phyloP scores from a whole-genome alignment of 2,113 vertebrate genomes.

The Verasper variegatus region DNA sequence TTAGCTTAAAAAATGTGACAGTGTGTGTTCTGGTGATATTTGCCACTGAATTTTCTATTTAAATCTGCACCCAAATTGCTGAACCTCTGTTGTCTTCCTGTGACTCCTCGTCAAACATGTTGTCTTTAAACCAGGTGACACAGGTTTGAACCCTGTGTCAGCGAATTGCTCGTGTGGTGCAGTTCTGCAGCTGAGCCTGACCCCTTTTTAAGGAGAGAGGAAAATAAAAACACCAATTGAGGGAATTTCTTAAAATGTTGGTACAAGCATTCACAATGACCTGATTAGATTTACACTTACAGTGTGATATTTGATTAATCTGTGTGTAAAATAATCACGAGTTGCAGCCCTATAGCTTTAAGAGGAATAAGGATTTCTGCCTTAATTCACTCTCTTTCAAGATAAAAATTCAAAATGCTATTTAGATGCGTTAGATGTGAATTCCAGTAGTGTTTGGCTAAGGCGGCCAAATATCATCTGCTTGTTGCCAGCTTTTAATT shows the following conservation, averaged over 20 bases:
- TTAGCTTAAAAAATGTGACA: constrained; percentile 23
- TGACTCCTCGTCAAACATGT: neutral
- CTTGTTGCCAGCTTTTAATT: neutral
- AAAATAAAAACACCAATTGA: too few relatives aligned
- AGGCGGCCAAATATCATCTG: neutral
- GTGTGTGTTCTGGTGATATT: neutral
- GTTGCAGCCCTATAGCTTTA: too few relatives aligned
- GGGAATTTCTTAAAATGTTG: too few relatives aligned
- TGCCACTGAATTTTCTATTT: neutral
- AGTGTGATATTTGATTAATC: too few relatives aligned
- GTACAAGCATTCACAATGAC: too few relatives aligned
- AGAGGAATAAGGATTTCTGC: too few relatives aligned
- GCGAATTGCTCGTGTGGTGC: too few relatives aligned
- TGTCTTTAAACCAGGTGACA: neutral
- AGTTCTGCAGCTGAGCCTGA: too few relatives aligned
- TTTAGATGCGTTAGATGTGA: neutral
- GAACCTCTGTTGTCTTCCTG: neutral
- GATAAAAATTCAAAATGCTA: neutral
- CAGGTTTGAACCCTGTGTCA: neutral
- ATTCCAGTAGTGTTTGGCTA: neutral
- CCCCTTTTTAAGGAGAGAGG: too few relatives aligned
- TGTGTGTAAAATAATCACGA: too few relatives aligned
- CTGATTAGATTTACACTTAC: too few relatives aligned
- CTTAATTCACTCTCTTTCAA: too few relatives aligned
- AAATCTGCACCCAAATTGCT: neutral